Percentiles rank a stretch among this genome's conserved stretches.
These are phyloP conservation scores for Hirundichthys speculiger DNA, from an alignment of 2,113 vertebrate genomes.

Conservation along the genomic window DNA sequence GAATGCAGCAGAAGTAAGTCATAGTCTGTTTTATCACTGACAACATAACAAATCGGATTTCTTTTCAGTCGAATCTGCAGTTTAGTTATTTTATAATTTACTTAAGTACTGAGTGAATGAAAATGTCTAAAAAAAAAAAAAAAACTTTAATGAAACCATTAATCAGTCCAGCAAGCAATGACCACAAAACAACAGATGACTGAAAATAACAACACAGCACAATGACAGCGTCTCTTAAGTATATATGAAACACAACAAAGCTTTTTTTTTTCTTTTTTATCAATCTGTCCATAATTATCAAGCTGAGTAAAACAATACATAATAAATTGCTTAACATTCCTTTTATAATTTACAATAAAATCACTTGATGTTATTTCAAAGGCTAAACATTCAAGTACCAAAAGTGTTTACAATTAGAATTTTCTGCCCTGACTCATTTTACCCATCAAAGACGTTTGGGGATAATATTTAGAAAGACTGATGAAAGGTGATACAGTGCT, in stretches of 20 bases:
- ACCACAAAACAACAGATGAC: background rate
- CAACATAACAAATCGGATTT: background rate
- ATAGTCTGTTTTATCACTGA: background rate
- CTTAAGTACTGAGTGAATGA: no score
- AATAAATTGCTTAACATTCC: slow-evolving; percentile 24
- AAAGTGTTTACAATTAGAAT: slow-evolving; percentile 15
- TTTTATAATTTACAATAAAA: slow-evolving; percentile 32
- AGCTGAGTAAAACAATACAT: slow-evolving; percentile 22
- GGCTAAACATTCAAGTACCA: slow-evolving; percentile 23
- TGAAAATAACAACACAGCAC: background rate
- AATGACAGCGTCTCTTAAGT: background rate
- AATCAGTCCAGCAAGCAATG: background rate
- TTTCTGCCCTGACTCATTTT: slow-evolving; percentile 13
- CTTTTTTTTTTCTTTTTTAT: no score
- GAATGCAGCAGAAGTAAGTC: background rate
- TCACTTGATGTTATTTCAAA: background rate
- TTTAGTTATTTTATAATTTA: background rate
- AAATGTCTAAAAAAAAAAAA: background rate
- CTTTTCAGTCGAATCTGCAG: background rate
- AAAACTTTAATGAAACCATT: slow-evolving; percentile 5
- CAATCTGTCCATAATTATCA: slow-evolving; percentile 4
- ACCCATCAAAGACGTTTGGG: background rate
- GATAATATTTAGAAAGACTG: slow-evolving; percentile 1
- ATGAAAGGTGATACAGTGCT: slow-evolving; percentile 5
- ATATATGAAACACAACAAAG: background rate